These are phyloP conservation scores for Entomyzon cyanotis DNA, from an alignment of 2,113 vertebrate genomes.

Conservation along the genomic window DNA sequence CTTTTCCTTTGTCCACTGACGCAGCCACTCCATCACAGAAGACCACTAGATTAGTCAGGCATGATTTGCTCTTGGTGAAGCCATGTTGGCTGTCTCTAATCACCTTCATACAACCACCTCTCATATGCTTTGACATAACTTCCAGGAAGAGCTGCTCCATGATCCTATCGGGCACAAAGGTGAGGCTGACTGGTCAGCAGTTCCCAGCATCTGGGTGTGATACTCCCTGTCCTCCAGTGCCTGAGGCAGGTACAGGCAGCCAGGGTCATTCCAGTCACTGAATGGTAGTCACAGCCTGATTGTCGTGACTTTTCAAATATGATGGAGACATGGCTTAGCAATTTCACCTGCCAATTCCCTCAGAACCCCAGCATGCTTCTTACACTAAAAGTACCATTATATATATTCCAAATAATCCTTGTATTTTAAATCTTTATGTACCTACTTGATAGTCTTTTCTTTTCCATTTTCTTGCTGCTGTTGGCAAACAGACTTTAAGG, in stretches of 20 bases:
- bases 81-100: rapidly evolving
- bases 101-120: not conserved
- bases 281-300: not conserved
- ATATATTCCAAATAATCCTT: not conserved
- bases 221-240: not conserved
- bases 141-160: not conserved
- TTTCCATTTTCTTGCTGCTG: not conserved
- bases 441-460: not conserved
- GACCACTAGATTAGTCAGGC: not conserved
- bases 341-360: not conserved
- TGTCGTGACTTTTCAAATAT: not conserved
- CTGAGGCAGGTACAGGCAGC: not conserved
- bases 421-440: not conserved
- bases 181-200: not conserved
- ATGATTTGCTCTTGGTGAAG: not conserved
- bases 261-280: not conserved
- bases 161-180: not conserved
- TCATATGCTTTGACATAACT: not conserved
- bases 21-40: not conserved
- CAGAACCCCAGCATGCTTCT: not conserved
- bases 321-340: not conserved
- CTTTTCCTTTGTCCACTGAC: not conserved
- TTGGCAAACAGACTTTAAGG: not conserved
- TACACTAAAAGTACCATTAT: not conserved
- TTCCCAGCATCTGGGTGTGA: not conserved